Conservation (phyloP, 2,888 invertebrate species). For the Tachina grossa region DNA sequence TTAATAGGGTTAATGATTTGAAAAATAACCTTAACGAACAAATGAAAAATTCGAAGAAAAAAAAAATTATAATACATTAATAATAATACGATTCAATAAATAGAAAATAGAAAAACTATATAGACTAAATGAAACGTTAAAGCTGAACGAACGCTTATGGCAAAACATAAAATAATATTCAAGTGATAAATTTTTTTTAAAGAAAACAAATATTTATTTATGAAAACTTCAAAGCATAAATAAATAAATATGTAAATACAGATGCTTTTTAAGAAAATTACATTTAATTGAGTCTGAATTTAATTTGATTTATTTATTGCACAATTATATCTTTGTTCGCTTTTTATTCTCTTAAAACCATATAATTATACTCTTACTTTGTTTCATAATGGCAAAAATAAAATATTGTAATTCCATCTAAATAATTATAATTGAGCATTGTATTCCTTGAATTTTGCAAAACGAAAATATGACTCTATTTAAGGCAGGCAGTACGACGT, state of each 20-base stretch:
- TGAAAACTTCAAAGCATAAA: neutral
- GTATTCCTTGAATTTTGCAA: conserved; percentile 20
- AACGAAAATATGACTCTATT: conserved; percentile 19
- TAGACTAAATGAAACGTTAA: neutral
- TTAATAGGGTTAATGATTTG: conserved; percentile 61
- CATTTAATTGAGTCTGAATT: conserved; percentile 34
- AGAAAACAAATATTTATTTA: neutral
- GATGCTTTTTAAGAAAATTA: neutral
- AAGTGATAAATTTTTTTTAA: neutral
- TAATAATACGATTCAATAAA: neutral
- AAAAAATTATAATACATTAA: neutral
- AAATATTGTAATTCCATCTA: conserved; percentile 39
- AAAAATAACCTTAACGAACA: conserved; percentile 40
- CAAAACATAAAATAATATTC: neutral
- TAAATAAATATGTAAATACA: neutral
- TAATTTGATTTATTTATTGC: conserved; percentile 20
- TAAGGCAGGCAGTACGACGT: conserved; percentile 3
- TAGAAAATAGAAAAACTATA: neutral
- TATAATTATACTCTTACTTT: conserved; percentile 47
- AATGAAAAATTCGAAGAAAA: neutral
- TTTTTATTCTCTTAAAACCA: neutral
- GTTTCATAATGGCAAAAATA: conserved; percentile 9
- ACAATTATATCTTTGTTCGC: neutral
- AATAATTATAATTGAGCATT: conserved; percentile 15
- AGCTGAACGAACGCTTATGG: neutral